Evolutionary conservation across 2,113 vertebrate genomes (phyloP).

Genomic region (Python bivittatus): DNA sequence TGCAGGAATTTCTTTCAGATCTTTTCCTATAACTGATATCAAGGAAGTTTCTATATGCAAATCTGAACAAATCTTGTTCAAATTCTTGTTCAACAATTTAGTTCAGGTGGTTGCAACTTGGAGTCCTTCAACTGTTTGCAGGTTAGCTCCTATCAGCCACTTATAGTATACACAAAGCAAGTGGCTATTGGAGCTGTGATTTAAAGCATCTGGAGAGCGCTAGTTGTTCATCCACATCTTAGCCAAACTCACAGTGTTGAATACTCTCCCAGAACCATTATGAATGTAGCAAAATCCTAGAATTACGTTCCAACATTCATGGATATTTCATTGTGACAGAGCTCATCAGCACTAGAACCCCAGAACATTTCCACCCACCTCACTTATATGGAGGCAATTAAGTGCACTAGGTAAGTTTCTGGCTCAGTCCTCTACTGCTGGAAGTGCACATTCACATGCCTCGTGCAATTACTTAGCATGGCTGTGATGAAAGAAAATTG

Average conservation of each 20-base stretch:
- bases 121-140: neutral
- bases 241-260: neutral
- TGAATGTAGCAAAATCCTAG: neutral
- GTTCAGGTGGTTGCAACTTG: neutral
- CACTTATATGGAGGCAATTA: neutral
- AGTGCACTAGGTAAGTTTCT: neutral
- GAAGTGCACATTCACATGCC: neutral
- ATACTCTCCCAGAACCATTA: neutral
- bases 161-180: neutral
- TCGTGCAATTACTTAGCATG: constrained; percentile 15
- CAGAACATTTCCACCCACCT: constrained; percentile 15
- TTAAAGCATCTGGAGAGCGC: neutral
- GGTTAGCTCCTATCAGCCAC: neutral
- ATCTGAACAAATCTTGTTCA: neutral
- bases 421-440: constrained; percentile 12
- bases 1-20: neutral
- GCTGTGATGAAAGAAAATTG: constrained; percentile 37
- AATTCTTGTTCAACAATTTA: neutral
- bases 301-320: constrained; percentile 1
- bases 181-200: neutral
- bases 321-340: neutral
- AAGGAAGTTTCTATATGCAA: neutral
- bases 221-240: neutral
- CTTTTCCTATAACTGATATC: neutral
- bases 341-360: constrained; percentile 8